These are phyloP conservation scores for Diorhabda carinulata DNA, from an alignment of 1,140 invertebrate species.

Conservation along the genomic window DNA sequence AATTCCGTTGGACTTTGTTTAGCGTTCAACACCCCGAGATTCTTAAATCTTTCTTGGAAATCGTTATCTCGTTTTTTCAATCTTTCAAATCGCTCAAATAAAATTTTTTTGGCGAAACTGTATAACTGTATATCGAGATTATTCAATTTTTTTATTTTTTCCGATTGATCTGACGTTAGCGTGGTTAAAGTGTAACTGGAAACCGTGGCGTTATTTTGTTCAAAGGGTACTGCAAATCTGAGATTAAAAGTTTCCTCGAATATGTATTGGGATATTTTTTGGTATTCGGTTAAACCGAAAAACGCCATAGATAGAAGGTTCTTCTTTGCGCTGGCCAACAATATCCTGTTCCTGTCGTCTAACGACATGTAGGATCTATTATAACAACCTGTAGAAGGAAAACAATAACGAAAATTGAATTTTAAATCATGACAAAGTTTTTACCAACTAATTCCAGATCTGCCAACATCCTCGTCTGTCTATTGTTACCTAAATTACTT, in stretches of 20 bases:
- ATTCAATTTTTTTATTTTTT: slow-evolving; percentile 77
- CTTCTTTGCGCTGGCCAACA: slow-evolving; percentile 90
- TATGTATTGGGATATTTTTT: slow-evolving; percentile 85
- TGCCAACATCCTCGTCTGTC: slow-evolving; percentile 96
- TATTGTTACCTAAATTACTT: slow-evolving; percentile 90
- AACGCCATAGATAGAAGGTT: slow-evolving; percentile 94
- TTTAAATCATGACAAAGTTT: slow-evolving; percentile 10
- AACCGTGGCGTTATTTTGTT: slow-evolving; percentile 85
- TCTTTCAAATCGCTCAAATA: slow-evolving; percentile 79
- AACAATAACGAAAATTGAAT: background rate
- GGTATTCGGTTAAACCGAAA: slow-evolving; percentile 94
- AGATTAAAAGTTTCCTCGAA: slow-evolving; percentile 98
- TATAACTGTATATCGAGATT: slow-evolving; percentile 90
- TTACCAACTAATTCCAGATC: slow-evolving; percentile 81
- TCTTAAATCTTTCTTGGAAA: slow-evolving; percentile 74
- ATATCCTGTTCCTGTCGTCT: slow-evolving; percentile 69
- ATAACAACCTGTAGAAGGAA: slow-evolving; percentile 68
- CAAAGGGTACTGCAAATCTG: slow-evolving; percentile 81
- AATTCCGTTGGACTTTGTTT: slow-evolving; percentile 72
- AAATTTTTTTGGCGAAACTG: slow-evolving; percentile 85
- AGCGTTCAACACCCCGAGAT: slow-evolving; percentile 69
- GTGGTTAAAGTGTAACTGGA: slow-evolving; percentile 72
- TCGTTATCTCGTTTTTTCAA: slow-evolving; percentile 73
- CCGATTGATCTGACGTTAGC: slow-evolving; percentile 67
- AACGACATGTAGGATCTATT: slow-evolving; percentile 72